Evolutionary conservation across 92 coral and sea anemone species (phyloP), one percentile per base, ranked within the genome.

Genomic region (Zoanthus sansibaricus): DNA sequence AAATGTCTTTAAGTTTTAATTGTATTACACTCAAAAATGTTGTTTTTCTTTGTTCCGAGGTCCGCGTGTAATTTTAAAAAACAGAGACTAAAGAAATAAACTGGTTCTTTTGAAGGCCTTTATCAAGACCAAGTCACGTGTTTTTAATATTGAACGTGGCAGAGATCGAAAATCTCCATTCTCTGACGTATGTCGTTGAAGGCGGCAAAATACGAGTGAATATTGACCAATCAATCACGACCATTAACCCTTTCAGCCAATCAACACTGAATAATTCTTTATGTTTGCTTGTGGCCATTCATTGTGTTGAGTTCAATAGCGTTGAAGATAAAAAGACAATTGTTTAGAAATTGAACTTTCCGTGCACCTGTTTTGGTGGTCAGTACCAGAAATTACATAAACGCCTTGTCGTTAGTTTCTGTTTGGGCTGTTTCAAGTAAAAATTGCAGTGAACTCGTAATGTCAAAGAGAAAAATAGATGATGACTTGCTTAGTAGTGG

Each of bases 401-500:
- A 80, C 85, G 74, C 55, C 48, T 14, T 62, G 75, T 37, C 42
- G 42, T 80, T 17, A 66, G 44, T 66, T 67, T 80, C 3, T 33
- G 10, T 25, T 18, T n/a, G 44, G 61, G 75, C 75, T 48, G 75
- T 80, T 67, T 45, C 61, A 9, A 20, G 75, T 6, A 13, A 79
- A 75, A 79, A 76, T 49, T 25, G 1, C 5, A 46, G 15, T 5
- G 47, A 77, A 17, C 52, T 46, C 56, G 82, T 77, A 12, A 95
- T 95, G 98, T 93, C 88, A 82, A 93, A 93, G 86, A 84, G 96
- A 70, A 93, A 93, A 91, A 74, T 88, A 71, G 96, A 93, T 44
- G 96, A 95, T 14, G 98, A 95, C 76, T 91, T 91, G 10, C 87
- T 87, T 59, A 93, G 95, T 49, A 94, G 90, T 54, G 91, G 79